Evolutionary conservation across 2,888 invertebrate genomes (phyloP).

Genomic region (Tridacna crocea): DNA sequence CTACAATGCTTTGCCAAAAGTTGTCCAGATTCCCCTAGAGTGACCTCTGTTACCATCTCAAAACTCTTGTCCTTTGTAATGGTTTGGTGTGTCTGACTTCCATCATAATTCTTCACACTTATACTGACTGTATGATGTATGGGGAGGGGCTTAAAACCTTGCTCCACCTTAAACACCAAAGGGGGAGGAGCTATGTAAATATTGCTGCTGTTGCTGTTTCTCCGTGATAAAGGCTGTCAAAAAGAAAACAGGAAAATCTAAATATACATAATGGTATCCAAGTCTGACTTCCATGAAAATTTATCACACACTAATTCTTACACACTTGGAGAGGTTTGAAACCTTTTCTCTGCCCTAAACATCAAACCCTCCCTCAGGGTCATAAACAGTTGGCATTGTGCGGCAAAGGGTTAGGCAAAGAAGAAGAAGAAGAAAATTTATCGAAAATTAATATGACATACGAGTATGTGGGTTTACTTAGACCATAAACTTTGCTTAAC

Average conservation of each 20-base stretch:
- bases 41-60: conserved; percentile 75
- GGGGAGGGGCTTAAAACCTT: conserved; percentile 76
- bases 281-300: too few relatives aligned
- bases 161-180: conserved; percentile 78
- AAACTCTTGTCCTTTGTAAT: conserved; percentile 73
- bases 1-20: conserved; percentile 58
- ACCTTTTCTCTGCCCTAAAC: too few relatives aligned
- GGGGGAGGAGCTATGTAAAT: conserved; percentile 73
- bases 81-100: conserved; percentile 78
- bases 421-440: too few relatives aligned
- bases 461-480: too few relatives aligned
- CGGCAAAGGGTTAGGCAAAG: too few relatives aligned
- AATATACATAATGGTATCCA: too few relatives aligned
- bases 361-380: too few relatives aligned
- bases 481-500: too few relatives aligned
- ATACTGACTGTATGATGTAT: conserved; percentile 74
- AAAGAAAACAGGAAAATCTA: not conserved
- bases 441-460: too few relatives aligned
- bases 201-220: conserved; percentile 58
- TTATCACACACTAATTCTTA: too few relatives aligned
- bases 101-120: conserved; percentile 81
- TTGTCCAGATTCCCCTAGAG: conserved; percentile 68
- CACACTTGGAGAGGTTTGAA: too few relatives aligned
- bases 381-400: too few relatives aligned
- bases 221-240: conserved; percentile 37